Base-by-base conservation (phyloP, 1,140 invertebrate genomes). In the Brachionus asplanchnoidis region DNA sequence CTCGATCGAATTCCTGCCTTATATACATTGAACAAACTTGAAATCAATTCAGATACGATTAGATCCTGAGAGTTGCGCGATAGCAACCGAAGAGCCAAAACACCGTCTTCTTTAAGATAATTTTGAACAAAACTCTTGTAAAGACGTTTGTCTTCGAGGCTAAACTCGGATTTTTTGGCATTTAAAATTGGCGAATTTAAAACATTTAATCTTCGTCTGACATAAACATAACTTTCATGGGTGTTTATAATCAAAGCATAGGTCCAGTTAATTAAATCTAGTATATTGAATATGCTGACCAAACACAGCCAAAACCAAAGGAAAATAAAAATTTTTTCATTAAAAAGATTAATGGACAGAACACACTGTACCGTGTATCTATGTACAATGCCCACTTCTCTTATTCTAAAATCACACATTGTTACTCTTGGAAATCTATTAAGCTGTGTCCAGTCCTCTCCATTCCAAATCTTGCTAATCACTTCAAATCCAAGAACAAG, bases 351-450 rank as follows among this genome's bases (percentile, higher is more conserved):
- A 26, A 77, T 73, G 32, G 60, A 66, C 17, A 77, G 42, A n/a
- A 84, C 68, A 77, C 79, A 85, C 44, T 77, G 84, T 2, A 77
- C 73, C 8, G 85, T 84, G 32, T 80, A 73, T 70, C 50, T 20
- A 56, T 89, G 88, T 3, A 86, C 66, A 86, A 89, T 89, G 3
- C 88, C 89, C 14, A 91, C 86, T 85, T 90, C 89, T 53, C 90
- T 87, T 32, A 91, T 89, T 77, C 91, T 88, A 87, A 91, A 91
- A 85, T 91, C 91, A 79, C 91, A 91, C 73, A 91, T 86, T 0
- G 91, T 91, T n/a, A 91, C 88, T n/a, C 90, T 86, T 12, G 90
- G 90, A 86, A 91, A 90, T 86, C 87, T 89, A 85, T 86, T 89
- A 85, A 87, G 84, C 87, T 88, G 78, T 23, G 87, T 86, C 89